Percentiles rank a stretch among this genome's conserved stretches.
phyloP scores from a whole-genome alignment of 2,797 vertebrate species.

The Triplophysa bombifrons region DNA sequence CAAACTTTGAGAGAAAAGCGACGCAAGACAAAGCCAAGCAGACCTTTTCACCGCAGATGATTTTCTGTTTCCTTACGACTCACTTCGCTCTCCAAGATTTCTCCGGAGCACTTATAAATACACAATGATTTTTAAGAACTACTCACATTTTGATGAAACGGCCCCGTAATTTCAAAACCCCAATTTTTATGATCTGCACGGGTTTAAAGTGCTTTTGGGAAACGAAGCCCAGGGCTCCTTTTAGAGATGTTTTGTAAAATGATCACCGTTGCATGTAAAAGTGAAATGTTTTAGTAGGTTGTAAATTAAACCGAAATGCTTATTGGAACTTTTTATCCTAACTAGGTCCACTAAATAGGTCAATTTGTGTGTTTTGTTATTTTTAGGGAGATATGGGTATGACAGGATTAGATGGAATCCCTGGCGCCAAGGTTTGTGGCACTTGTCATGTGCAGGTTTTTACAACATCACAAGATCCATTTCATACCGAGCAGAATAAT shows the following conservation, averaged over 20 bases:
- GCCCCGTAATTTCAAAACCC: not conserved
- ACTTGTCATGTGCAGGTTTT: constrained; percentile 57
- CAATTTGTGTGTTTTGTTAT: constrained; percentile 69
- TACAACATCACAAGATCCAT: constrained; percentile 36
- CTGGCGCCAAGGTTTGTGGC: constrained; percentile 87
- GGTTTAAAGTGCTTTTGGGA: not conserved
- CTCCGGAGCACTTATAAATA: not conserved
- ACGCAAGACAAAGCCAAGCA: no score
- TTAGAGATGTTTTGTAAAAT: not conserved
- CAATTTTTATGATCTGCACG: not conserved
- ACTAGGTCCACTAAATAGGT: constrained; percentile 37
- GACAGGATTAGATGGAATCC: constrained; percentile 85
- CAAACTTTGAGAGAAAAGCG: not conserved
- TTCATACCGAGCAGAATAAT: constrained; percentile 8
- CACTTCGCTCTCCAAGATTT: not conserved
- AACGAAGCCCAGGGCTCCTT: not conserved
- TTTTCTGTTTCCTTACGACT: not conserved
- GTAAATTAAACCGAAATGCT: not conserved
- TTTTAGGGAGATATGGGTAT: constrained; percentile 88
- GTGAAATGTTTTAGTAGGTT: not conserved
- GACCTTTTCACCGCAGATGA: not conserved
- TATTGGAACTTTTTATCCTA: constrained; percentile 3
- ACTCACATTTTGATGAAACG: not conserved
- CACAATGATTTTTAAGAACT: not conserved
- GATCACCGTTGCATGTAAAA: not conserved